phyloP scores from a whole-genome alignment of 2,113 vertebrate genomes.

The Pelecanoides urinatrix region DNA sequence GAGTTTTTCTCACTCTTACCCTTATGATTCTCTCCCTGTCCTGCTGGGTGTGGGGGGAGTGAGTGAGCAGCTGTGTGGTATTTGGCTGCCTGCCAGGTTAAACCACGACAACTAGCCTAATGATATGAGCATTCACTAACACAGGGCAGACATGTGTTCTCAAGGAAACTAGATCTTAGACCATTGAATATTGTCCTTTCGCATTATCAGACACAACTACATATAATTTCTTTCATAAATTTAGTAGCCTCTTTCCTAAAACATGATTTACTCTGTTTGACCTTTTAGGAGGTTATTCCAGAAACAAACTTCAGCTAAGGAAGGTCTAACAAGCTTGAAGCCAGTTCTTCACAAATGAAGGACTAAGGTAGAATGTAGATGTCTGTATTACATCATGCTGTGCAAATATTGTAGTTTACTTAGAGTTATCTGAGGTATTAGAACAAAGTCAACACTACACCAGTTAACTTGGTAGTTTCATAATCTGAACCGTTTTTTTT shows the following conservation, averaged over 20 bases:
- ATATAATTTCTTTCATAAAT: neutral
- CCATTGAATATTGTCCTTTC: neutral
- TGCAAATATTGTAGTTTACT: neutral
- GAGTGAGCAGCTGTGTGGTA: no score
- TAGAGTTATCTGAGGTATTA: neutral
- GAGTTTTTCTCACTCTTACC: no score
- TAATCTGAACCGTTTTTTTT: neutral
- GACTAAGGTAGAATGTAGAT: neutral
- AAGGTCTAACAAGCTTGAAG: neutral
- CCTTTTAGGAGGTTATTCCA: neutral
- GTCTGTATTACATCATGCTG: accelerated
- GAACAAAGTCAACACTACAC: neutral
- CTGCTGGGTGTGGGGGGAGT: no score
- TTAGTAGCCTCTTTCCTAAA: neutral
- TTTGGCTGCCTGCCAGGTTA: no score
- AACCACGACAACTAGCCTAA: neutral
- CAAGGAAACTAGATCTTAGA: neutral
- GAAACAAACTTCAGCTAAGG: neutral
- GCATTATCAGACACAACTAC: neutral
- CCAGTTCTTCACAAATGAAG: neutral
- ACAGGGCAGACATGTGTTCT: neutral
- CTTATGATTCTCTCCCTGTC: no score
- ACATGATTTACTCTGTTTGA: neutral
- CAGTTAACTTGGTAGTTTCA: neutral
- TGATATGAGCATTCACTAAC: neutral